Conservation (phyloP, 2,888 invertebrate species). For the Pogonocherus hispidulus region DNA sequence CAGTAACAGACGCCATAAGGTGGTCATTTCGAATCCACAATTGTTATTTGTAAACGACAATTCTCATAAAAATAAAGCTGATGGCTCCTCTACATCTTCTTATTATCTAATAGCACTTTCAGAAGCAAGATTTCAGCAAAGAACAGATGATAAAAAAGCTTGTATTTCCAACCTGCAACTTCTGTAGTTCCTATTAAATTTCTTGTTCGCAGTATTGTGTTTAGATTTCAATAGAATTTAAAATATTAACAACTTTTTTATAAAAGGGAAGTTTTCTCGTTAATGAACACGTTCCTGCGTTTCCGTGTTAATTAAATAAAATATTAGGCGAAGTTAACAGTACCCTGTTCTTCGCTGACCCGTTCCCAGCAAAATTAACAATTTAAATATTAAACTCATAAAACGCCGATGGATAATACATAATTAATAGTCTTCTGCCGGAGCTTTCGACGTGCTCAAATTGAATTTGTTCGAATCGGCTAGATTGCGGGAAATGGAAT, state of each 20-base stretch:
- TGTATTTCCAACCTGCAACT: too few relatives aligned
- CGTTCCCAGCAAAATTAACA: not conserved
- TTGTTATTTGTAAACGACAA: too few relatives aligned
- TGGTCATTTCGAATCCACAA: too few relatives aligned
- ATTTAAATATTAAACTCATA: slow-evolving; percentile 28
- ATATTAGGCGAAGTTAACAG: slow-evolving; percentile 13
- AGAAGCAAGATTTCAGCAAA: too few relatives aligned
- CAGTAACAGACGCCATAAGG: too few relatives aligned
- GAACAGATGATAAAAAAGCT: too few relatives aligned
- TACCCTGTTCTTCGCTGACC: slow-evolving; percentile 1
- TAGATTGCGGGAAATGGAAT: slow-evolving; percentile 8
- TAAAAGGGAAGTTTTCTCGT: not conserved
- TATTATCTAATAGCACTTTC: too few relatives aligned
- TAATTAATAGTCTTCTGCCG: slow-evolving; percentile 21
- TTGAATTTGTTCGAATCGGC: slow-evolving; percentile 24
- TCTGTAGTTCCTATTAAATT: not conserved
- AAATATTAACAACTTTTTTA: slow-evolving; percentile 2
- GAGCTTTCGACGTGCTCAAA: slow-evolving; percentile 13
- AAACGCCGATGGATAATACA: slow-evolving; percentile 24
- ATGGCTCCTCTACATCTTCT: too few relatives aligned
- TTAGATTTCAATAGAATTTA: not conserved
- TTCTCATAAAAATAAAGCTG: too few relatives aligned
- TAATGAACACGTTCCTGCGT: not conserved
- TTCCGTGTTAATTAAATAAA: slow-evolving; percentile 7
- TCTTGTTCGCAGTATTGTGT: not conserved